These are phyloP conservation scores for Nipponia nippon DNA, from an alignment of 2,113 vertebrate genomes.

Conservation along the genomic window DNA sequence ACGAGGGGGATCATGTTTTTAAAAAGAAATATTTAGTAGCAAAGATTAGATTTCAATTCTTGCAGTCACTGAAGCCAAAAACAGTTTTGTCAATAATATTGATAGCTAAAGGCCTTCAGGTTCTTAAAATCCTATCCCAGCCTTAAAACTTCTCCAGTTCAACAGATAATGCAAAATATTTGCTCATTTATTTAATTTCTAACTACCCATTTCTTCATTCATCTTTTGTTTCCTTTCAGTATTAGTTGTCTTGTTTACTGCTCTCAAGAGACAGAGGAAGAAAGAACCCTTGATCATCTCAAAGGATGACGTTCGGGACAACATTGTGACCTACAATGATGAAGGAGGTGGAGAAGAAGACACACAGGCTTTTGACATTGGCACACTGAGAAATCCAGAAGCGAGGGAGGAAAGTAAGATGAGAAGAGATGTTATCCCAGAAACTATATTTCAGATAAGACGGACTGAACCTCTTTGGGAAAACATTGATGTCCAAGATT, in stretches of 20 bases:
- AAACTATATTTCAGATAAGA: constrained; percentile 78
- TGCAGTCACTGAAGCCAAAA: neutral
- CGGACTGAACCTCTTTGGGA: constrained; percentile 75
- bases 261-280: constrained; percentile 77
- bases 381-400: constrained; percentile 78
- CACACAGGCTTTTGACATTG: constrained; percentile 83
- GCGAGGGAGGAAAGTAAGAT: constrained; percentile 76
- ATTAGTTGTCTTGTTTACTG: constrained; percentile 75
- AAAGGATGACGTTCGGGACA: constrained; percentile 82
- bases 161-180: neutral
- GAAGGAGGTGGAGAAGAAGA: constrained; percentile 84
- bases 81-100: neutral
- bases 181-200: neutral
- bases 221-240: constrained; percentile 56
- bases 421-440: constrained; percentile 79
- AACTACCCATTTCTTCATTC: neutral
- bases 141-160: neutral
- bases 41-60: neutral
- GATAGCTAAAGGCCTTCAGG: neutral
- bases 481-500: constrained; percentile 80
- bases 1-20: neutral
- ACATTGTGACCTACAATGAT: constrained; percentile 82
- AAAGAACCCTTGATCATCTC: constrained; percentile 81
- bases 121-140: neutral
- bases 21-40: neutral